phyloP scores from a whole-genome alignment of 2,888 invertebrate genomes.

The Pomacea canaliculata region DNA sequence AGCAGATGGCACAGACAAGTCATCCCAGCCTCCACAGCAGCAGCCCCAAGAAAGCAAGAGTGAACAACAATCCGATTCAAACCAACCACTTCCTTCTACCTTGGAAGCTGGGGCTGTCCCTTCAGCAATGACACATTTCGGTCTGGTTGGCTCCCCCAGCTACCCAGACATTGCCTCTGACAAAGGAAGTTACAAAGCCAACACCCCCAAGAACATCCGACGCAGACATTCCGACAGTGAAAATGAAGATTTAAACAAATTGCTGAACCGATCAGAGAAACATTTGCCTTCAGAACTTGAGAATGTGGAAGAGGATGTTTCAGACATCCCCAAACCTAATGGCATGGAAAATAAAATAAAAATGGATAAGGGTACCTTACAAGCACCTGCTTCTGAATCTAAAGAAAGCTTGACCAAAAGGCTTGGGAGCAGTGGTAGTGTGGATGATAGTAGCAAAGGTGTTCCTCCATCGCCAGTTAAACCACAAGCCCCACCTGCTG shows the following conservation, averaged over 20 bases:
- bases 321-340: not conserved
- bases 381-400: not conserved
- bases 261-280: conserved; percentile 15
- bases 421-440: not conserved
- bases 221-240: conserved; percentile 64
- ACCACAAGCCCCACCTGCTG: conserved; percentile 4
- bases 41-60: not conserved
- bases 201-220: conserved; percentile 63
- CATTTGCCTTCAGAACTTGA: not conserved
- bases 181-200: conserved; percentile 60
- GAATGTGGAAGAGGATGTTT: not conserved
- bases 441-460: not conserved
- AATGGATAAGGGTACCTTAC: not conserved
- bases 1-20: conserved; percentile 16
- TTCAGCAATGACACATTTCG: conserved; percentile 42
- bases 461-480: not conserved
- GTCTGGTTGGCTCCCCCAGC: conserved; percentile 48
- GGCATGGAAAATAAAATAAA: not conserved
- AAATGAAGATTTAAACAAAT: conserved; percentile 37
- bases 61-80: too few species aligned
- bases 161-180: conserved; percentile 61
- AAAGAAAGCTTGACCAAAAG: not conserved
- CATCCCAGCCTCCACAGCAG: not conserved
- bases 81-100: not conserved
- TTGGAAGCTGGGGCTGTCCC: not conserved